phyloP scores from a whole-genome alignment of 2,113 vertebrate genomes.

The Semicossyphus pulcher region DNA sequence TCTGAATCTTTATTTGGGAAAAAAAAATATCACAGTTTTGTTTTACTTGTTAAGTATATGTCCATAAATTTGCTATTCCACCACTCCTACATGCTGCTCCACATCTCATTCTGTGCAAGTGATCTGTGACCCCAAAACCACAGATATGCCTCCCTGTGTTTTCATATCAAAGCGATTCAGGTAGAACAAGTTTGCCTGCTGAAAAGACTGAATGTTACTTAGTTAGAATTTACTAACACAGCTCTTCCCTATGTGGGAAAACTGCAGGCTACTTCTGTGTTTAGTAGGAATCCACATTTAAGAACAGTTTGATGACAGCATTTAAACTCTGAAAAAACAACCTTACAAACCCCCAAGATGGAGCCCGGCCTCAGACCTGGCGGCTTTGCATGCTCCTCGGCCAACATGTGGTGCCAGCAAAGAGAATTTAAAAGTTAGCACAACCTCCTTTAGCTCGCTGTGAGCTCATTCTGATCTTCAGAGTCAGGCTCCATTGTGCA shows the following conservation, averaged over 20 bases:
- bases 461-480: constrained; percentile 21
- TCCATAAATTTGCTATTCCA: constrained; percentile 18
- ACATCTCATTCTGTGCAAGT: background rate
- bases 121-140: background rate
- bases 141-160: constrained; percentile 15
- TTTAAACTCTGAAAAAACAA: constrained; percentile 39
- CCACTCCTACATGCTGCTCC: constrained; percentile 45
- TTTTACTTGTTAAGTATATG: constrained; percentile 24
- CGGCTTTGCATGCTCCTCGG: constrained; percentile 48
- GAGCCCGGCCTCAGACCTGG: constrained; percentile 9
- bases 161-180: constrained; percentile 35
- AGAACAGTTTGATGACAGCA: constrained; percentile 10
- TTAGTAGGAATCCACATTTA: constrained; percentile 10
- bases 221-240: background rate
- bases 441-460: constrained; percentile 23
- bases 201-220: constrained; percentile 26
- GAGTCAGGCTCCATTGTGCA: constrained; percentile 36
- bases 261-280: constrained; percentile 11
- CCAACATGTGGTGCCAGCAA: constrained; percentile 21
- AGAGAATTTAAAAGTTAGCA: constrained; percentile 32
- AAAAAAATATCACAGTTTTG: constrained; percentile 23
- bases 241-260: constrained; percentile 1
- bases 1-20: constrained; percentile 3
- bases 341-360: background rate
- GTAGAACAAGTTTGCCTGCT: constrained; percentile 33